Percentiles rank a stretch among this genome's conserved stretches.
Conservation (phyloP, 2,113 vertebrate species). For the Xenotilapia longispinis region DNA sequence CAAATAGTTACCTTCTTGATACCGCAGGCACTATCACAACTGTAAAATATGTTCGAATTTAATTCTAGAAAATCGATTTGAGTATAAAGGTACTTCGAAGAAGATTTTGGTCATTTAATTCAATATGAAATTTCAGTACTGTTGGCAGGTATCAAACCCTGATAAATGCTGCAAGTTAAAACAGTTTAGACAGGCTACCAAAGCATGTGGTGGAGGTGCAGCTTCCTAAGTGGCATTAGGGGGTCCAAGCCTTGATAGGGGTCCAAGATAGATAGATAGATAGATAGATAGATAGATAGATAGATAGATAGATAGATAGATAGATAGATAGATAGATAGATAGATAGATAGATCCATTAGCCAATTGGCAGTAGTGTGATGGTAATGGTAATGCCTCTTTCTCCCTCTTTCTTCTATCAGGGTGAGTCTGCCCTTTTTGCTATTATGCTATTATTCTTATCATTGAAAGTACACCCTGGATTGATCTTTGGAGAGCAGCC, state of each 20-base stretch:
- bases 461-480: neutral
- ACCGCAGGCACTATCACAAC: neutral
- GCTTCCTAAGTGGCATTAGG: neutral
- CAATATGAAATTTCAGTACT: neutral
- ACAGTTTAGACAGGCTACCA: neutral
- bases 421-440: neutral
- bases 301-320: too few relatives aligned
- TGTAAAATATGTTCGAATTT: conserved; percentile 18
- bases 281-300: neutral
- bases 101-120: conserved; percentile 11
- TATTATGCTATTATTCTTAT: neutral
- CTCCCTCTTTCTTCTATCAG: neutral
- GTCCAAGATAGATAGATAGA: neutral
- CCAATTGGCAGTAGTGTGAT: neutral
- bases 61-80: conserved; percentile 22
- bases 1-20: conserved; percentile 38
- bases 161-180: neutral
- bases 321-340: neutral
- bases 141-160: neutral
- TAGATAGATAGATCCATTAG: neutral
- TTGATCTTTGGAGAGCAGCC: neutral
- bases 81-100: conserved; percentile 1
- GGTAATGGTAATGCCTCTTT: neutral
- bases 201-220: neutral
- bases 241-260: neutral